Conservation (phyloP, 2,888 invertebrate genomes). For the Chalcosyrphus nemorum region DNA sequence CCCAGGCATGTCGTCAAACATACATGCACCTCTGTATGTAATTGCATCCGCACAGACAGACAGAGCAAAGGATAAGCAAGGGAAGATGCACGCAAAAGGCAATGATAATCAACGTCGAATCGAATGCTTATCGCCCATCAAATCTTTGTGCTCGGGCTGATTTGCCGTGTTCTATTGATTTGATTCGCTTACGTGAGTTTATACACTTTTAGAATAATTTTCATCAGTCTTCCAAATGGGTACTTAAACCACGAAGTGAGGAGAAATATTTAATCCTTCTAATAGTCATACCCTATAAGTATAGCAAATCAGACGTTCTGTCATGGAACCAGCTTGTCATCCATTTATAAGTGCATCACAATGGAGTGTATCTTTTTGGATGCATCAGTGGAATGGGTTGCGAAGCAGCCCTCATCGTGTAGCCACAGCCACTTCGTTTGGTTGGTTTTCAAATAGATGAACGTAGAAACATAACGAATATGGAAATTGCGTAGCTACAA, state of each 20-base stretch:
- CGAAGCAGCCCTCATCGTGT: constrained; percentile 3
- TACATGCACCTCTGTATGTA: constrained; percentile 29
- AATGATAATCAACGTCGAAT: constrained; percentile 69
- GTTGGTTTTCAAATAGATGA: constrained; percentile 1
- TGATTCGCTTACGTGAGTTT: constrained; percentile 39
- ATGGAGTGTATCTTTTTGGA: constrained; percentile 29
- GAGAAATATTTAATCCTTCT: constrained; percentile 36
- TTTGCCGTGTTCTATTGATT: constrained; percentile 65
- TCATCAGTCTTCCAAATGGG: constrained; percentile 26
- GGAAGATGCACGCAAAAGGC: constrained; percentile 50
- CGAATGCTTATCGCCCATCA: constrained; percentile 70
- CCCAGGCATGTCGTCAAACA: constrained; percentile 39
- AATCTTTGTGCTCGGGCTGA: constrained; percentile 49
- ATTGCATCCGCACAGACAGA: constrained; percentile 29
- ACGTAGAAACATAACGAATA: constrained; percentile 43
- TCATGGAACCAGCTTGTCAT: constrained; percentile 59
- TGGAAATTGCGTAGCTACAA: constrained; percentile 59
- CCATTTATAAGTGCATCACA: constrained; percentile 54
- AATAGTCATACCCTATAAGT: constrained; percentile 14
- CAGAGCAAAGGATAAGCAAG: constrained; percentile 4
- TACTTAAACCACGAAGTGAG: neutral
- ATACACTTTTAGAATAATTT: constrained; percentile 28
- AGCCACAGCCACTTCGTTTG: neutral
- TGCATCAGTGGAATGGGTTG: constrained; percentile 38
- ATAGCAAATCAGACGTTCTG: constrained; percentile 43